Evolutionary conservation across 2,888 invertebrate species (phyloP), one percentile per base, ranked within the genome.

Genomic region (Andricus curvator): DNA sequence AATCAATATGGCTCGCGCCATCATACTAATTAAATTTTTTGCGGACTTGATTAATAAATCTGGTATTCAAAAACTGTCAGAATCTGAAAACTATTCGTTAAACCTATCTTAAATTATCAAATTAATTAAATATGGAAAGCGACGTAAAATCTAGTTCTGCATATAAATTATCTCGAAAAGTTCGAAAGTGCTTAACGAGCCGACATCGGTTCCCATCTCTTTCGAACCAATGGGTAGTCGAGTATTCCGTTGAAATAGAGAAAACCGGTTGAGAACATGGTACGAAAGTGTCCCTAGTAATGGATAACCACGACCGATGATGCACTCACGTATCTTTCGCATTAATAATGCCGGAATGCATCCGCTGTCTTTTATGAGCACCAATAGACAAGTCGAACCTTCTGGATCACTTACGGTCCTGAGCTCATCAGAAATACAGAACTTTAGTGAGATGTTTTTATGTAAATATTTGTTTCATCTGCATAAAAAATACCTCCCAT

Each of bases 1-100:
- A 74, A 74, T 74, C 51, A 74, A 74, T 74, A 51, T 29, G 70
- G 70, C 70, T 74, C 70, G 48, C 70, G 51, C 70, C 70, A 74
- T 51, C 70, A 29, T 74, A 56, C 51, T 74, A 74, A 74, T 74
- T 74, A 56, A 74, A 51, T 74, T 74, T 74, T 74, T 74, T 29
- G 20, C 33, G 29, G 29, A 33, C 48, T 74, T 48, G 48, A 74
- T 74, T 74, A 33, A 74, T 74, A 74, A 74, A 74, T 51, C 70
- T 51, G 25, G 20, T 29, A 74, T 48, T 74, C 29, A 74, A 11
- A 56, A 56, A 74, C 70, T 74, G 70, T 70, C 70, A 29, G 70
- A 74, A 74, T 29, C 13, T 29, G 70, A 51, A 48, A 74, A 74
- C 51, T 17, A 51, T 44, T 51, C 29, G 25, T 56, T 29, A 74